A percentile compares a stretch with the other conserved stretches of the same genome.
Conservation (phyloP, 1,140 invertebrate species). For the Brachionus sp. region DNA sequence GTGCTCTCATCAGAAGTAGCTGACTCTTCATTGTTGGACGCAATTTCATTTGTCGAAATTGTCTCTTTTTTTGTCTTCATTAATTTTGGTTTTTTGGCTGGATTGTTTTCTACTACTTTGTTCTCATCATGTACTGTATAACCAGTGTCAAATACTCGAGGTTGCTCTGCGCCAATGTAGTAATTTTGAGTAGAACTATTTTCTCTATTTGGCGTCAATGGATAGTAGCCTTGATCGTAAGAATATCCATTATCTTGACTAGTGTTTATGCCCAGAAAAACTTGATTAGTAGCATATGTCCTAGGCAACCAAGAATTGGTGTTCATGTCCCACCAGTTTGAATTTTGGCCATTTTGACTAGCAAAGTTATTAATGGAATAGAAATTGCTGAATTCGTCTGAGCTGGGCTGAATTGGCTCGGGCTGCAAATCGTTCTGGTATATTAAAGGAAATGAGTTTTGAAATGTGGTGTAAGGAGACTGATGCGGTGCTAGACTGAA, state of each 20-base stretch:
- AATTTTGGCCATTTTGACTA: not conserved
- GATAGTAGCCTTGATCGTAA: not conserved
- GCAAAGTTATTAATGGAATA: not conserved
- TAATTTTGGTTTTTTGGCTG: constrained; percentile 21
- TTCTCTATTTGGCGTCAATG: not conserved
- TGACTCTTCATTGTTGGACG: not conserved
- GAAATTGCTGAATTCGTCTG: not conserved
- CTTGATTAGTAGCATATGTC: not conserved
- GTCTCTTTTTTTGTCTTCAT: not conserved
- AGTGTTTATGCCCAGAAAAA: not conserved
- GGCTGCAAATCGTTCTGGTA: not conserved
- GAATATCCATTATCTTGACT: not conserved
- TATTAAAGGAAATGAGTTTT: not conserved
- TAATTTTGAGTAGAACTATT: not conserved
- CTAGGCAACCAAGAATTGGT: constrained; percentile 5
- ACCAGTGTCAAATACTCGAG: not conserved
- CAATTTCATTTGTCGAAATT: not conserved
- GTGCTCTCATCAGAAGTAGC: not conserved
- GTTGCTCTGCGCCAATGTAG: not conserved
- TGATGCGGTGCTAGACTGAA: not conserved
- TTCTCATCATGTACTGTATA: not conserved
- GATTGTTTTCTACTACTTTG: not conserved
- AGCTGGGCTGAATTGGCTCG: not conserved
- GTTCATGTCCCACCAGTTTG: constrained; percentile 24
- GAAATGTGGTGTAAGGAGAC: not conserved